These are phyloP conservation scores for Diaperis boleti DNA, from an alignment of 2,888 invertebrate genomes.

Conservation along the genomic window DNA sequence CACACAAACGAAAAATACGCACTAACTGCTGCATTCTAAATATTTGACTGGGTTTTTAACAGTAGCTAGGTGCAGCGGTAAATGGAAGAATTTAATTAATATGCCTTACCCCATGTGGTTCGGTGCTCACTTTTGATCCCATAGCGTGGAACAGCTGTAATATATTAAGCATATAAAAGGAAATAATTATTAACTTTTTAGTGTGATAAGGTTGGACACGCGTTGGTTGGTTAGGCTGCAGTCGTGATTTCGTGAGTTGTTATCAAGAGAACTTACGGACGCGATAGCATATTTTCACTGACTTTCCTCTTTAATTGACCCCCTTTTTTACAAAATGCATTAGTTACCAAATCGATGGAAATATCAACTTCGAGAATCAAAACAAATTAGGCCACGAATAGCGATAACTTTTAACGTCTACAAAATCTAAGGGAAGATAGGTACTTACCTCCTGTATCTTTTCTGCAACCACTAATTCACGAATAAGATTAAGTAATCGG, in stretches of 20 bases:
- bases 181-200: neutral
- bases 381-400: too few species aligned
- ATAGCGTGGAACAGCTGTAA: slow-evolving; percentile 34
- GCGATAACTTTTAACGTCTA: too few species aligned
- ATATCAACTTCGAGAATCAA: too few species aligned
- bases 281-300: neutral
- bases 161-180: neutral
- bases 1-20: neutral
- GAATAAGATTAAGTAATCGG: too few species aligned
- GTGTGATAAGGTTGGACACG: slow-evolving; percentile 18
- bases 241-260: slow-evolving; percentile 15
- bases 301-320: slow-evolving; percentile 13
- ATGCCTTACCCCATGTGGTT: slow-evolving; percentile 51
- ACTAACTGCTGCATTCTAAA: slow-evolving; percentile 6
- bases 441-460: neutral
- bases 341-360: neutral
- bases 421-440: too few species aligned
- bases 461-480: too few species aligned
- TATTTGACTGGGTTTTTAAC: slow-evolving; percentile 10
- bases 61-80: neutral
- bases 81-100: slow-evolving; percentile 26
- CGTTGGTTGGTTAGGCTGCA: slow-evolving; percentile 5
- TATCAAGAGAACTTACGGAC: neutral
- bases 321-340: slow-evolving; percentile 2
- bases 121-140: slow-evolving; percentile 47